Conservation (phyloP, 2,797 vertebrate species). For the Myotis planiceps region DNA sequence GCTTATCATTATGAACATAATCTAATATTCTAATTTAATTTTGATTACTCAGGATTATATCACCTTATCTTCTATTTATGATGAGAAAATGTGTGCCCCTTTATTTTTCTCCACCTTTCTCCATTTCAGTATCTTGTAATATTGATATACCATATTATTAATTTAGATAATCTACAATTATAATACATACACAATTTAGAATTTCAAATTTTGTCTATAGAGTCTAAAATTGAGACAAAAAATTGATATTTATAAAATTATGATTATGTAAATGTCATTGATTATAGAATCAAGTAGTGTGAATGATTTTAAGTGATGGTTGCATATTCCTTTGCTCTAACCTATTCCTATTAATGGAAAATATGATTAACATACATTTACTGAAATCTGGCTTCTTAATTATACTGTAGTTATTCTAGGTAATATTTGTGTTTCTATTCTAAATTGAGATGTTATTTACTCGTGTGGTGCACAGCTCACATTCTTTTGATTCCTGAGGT, state of each 20-base stretch:
- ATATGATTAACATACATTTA: neutral
- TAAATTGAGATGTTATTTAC: neutral
- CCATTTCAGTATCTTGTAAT: neutral
- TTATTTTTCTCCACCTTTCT: rapidly evolving
- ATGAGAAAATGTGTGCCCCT: neutral
- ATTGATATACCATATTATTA: neutral
- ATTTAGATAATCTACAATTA: neutral
- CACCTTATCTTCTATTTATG: neutral
- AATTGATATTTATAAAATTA: neutral
- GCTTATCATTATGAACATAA: neutral
- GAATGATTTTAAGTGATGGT: neutral
- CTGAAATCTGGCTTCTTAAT: neutral
- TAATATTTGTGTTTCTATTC: neutral
- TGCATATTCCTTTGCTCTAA: neutral
- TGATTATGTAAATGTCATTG: neutral
- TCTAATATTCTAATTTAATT: neutral
- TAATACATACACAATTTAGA: neutral
- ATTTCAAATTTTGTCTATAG: neutral
- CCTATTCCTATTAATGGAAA: neutral
- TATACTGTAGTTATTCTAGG: neutral
- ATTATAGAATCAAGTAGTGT: neutral
- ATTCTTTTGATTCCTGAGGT: neutral
- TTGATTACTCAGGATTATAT: neutral
- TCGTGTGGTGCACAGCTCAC: neutral
- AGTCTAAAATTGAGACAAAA: neutral